Conservation (phyloP, 1,140 invertebrate genomes). For the Diorhabda sublineata region DNA sequence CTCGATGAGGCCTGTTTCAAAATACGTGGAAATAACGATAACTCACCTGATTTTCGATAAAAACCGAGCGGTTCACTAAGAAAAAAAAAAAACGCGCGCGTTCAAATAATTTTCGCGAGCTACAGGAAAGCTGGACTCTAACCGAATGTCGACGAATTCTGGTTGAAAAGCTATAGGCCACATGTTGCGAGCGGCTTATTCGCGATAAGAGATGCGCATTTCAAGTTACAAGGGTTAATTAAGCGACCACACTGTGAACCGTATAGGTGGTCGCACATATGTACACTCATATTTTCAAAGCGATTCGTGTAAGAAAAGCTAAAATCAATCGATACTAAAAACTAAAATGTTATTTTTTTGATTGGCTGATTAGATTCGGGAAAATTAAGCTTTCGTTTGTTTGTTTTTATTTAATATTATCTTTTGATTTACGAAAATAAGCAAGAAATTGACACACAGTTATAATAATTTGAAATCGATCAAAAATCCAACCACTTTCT, state of each 20-base stretch:
- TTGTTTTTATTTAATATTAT: no score
- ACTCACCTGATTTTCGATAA: no score
- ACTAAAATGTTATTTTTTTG: no score
- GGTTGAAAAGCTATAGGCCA: not conserved
- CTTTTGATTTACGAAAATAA: no score
- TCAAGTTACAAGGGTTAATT: not conserved
- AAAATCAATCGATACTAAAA: not conserved
- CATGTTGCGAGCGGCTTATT: not conserved
- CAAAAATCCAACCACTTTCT: constrained; percentile 10
- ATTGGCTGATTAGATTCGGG: no score
- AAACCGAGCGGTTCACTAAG: not conserved
- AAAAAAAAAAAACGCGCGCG: not conserved
- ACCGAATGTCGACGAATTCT: not conserved
- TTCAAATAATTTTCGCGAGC: not conserved
- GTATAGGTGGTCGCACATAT: not conserved
- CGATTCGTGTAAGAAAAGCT: not conserved
- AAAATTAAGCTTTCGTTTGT: no score
- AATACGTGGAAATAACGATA: no score
- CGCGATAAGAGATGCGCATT: not conserved
- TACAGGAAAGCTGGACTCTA: not conserved
- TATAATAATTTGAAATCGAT: no score
- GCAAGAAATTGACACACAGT: no score
- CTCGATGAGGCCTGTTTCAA: no score
- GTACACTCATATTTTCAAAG: not conserved
- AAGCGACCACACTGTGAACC: not conserved